Base-by-base conservation (phyloP, 2,797 vertebrate species). In the Lindbergichthys nudifrons region DNA sequence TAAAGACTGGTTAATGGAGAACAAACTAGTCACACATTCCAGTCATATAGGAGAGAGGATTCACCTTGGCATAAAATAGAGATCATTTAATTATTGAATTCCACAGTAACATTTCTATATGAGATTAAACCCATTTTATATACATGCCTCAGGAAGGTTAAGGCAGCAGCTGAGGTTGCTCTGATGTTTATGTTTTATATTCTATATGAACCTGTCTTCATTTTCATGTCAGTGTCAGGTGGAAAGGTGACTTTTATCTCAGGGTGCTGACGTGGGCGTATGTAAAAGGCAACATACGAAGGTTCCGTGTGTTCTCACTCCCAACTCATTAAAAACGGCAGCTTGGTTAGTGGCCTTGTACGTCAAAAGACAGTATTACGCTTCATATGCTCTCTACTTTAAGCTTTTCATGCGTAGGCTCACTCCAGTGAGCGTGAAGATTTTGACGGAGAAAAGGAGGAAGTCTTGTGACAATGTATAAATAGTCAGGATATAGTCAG, bases 61-160 rank as follows among this genome's bases (percentile, higher is more conserved):
- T n/a, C 4, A 41, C 79, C 71, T 73, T 75, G 67, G 50, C 50
- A 12, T n/a, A 3, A 14, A 52, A 66, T 32, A 21, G 60, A 73
- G 56, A 81, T 36, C 53, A 56, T 71, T 73, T 16, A 57, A 53
- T 42, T 14, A 41, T 48, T 10, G 18, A 62, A 39, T n/a, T 30
- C 13, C 16, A 39, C 30, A 26, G 58, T 32, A n/a, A 59, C 26
- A 32, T 65, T 53, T 77, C 62, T 32, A n/a, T 39, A 1, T 11
- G 10, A 63, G 21, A 26, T 56, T 51, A 53, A 23, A 64, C 7
- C 3, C 10, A 2, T 56, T 56, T 60, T 23, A 45, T 48, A 41
- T 3, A 4, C 19, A 18, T 19, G 5, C 13, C 10, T 16, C 0
- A 41, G 19, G 42, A 1, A 19, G 23, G 39, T 9, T 51, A 39